Conservation (phyloP, 2,113 vertebrate species). For the Pogona vitticeps region DNA sequence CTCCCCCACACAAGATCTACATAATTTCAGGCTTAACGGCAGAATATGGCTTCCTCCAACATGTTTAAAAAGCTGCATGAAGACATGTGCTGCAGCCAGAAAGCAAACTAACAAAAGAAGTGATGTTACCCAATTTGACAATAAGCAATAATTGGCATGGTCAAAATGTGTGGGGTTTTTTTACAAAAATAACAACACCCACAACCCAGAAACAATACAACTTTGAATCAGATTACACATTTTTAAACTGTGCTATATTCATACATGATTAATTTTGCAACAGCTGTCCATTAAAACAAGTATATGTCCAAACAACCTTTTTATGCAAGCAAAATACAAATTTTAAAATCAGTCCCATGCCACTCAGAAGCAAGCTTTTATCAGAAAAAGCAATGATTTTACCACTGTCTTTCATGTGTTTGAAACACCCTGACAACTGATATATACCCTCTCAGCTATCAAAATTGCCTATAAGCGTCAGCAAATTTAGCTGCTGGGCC, state of each 20-base stretch:
- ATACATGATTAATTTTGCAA: background rate
- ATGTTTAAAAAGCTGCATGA: background rate
- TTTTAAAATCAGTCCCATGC: background rate
- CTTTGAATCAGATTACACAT: background rate
- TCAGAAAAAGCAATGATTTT: slow-evolving; percentile 5
- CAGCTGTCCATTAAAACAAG: background rate
- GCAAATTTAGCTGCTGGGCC: slow-evolving; percentile 43
- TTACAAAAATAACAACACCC: background rate
- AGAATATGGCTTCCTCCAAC: too few species aligned
- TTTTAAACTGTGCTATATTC: background rate
- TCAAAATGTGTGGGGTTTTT: background rate
- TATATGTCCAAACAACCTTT: slow-evolving; percentile 22
- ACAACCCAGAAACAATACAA: background rate
- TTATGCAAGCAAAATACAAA: slow-evolving; percentile 14
- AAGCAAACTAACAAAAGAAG: background rate
- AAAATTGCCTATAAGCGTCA: slow-evolving; percentile 56
- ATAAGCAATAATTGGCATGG: background rate
- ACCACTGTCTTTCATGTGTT: background rate
- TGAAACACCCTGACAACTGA: slow-evolving; percentile 11
- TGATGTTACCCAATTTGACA: background rate
- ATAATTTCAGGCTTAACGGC: too few species aligned
- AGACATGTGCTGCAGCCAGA: background rate
- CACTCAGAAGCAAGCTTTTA: background rate
- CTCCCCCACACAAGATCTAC: too few species aligned
- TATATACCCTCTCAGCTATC: slow-evolving; percentile 6